Base-by-base conservation (phyloP, 2,797 vertebrate genomes). In the Rhinoraja longicauda region DNA sequence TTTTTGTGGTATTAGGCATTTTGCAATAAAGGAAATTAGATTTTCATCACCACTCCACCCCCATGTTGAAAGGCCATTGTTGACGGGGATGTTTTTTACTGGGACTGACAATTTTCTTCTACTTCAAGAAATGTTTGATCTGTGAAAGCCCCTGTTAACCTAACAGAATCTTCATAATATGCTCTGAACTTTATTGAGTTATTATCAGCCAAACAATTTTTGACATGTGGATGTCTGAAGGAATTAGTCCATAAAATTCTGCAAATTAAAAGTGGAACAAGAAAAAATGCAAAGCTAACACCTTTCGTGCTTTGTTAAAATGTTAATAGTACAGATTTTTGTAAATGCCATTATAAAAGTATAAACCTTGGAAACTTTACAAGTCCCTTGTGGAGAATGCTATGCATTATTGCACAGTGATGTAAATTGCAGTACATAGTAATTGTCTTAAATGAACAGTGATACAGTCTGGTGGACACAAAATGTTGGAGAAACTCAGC, bases 21-120 rank as follows among this genome's bases (percentile, higher is more conserved):
- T 92, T 53, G 39, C 72, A 75, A 92, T 73, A 75, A 92, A 73
- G 90, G 64, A 88, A 88, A 88, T 75, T 92, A 75, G 70, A n/a
- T 92, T 92, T 84, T 75, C 26, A 17, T 57, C 67, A 1, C 12
- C 82, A n/a, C 26, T 39, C 57, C 70, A 26, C 1, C 26, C 10
- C 67, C 39, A 1, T 45, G 39, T 53, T 53, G 29, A n/a, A 8
- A 75, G 45, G 39, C 53, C 36, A 73, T 10, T 75, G 70, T 15
- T 92, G 39, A 75, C 53, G 39, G 26, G 67, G 10, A 92, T 92
- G 45, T 62, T 73, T 91, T 73, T 90, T 53, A 53, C 67, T 29
- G 24, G 91, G 67, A 53, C 90, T 10, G n/a, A 72, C 62, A 90
- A 73, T 86, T 26, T 72, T 45, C 67, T 70, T 90, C 64, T 64